Evolutionary conservation across 2,113 vertebrate species (phyloP).

Genomic region (Indicator maculatus): DNA sequence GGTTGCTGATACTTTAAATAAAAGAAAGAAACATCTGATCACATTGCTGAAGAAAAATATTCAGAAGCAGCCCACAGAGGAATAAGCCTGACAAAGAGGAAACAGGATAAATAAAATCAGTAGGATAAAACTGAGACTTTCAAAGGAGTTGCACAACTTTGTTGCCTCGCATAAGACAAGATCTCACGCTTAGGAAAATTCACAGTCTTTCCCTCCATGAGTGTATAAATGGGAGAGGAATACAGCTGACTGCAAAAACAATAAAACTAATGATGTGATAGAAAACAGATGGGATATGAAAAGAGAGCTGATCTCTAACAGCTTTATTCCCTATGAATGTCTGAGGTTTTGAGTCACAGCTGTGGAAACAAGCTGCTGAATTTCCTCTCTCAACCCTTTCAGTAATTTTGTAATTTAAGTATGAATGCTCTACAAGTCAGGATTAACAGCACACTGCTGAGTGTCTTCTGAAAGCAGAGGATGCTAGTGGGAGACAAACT

Average conservation of each 20-base stretch:
- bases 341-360: constrained; percentile 41
- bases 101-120: background rate
- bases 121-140: background rate
- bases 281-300: background rate
- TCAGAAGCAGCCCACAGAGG: background rate
- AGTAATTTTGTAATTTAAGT: background rate
- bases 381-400: background rate
- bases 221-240: background rate
- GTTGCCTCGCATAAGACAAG: background rate
- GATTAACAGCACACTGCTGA: background rate
- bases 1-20: background rate
- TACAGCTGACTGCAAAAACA: background rate
- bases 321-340: background rate
- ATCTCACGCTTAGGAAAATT: background rate
- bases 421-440: background rate
- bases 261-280: background rate
- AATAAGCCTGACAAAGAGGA: background rate
- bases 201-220: background rate
- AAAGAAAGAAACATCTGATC: background rate
- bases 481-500: background rate
- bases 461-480: background rate
- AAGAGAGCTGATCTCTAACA: background rate
- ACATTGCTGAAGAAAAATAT: background rate
- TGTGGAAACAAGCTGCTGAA: constrained; percentile 31
- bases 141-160: background rate